These are phyloP conservation scores for Electrona antarctica DNA, from an alignment of 2,113 vertebrate species.

Conservation along the genomic window DNA sequence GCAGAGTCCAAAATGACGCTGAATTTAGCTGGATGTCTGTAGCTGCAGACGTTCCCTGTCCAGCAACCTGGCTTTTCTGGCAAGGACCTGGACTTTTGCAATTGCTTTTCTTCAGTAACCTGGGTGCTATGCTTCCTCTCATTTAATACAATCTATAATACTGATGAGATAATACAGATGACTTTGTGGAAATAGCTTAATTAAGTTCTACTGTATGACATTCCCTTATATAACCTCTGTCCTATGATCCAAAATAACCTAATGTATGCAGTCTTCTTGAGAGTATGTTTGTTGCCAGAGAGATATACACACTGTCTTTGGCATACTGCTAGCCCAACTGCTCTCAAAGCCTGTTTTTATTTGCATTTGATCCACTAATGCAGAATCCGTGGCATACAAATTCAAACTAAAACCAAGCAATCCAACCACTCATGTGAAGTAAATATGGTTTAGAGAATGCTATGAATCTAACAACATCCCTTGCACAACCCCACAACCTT, in stretches of 20 bases:
- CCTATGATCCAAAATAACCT: background rate
- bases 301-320: slow-evolving; percentile 45
- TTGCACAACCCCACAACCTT: slow-evolving; percentile 40
- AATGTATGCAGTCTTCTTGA: too few species aligned
- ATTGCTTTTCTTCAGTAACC: slow-evolving; percentile 18
- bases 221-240: slow-evolving; percentile 23
- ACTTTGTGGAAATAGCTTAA: background rate
- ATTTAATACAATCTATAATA: slow-evolving; percentile 13
- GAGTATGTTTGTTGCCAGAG: slow-evolving; percentile 26
- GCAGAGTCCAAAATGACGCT: slow-evolving; percentile 32
- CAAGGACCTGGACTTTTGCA: slow-evolving; percentile 4
- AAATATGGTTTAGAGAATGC: slow-evolving; percentile 19
- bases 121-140: slow-evolving; percentile 14
- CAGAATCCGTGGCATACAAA: slow-evolving; percentile 35
- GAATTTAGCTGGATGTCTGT: slow-evolving; percentile 40
- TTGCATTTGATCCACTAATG: slow-evolving; percentile 25
- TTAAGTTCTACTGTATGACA: background rate
- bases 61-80: slow-evolving; percentile 55
- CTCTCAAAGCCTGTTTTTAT: slow-evolving; percentile 49
- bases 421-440: slow-evolving; percentile 42
- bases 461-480: slow-evolving; percentile 10
- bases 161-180: slow-evolving; percentile 2
- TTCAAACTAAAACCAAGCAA: slow-evolving; percentile 20
- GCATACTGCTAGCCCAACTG: slow-evolving; percentile 53
- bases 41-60: slow-evolving; percentile 15